Conservation (phyloP, 1,140 invertebrate species). For the Drosophila simulans region DNA sequence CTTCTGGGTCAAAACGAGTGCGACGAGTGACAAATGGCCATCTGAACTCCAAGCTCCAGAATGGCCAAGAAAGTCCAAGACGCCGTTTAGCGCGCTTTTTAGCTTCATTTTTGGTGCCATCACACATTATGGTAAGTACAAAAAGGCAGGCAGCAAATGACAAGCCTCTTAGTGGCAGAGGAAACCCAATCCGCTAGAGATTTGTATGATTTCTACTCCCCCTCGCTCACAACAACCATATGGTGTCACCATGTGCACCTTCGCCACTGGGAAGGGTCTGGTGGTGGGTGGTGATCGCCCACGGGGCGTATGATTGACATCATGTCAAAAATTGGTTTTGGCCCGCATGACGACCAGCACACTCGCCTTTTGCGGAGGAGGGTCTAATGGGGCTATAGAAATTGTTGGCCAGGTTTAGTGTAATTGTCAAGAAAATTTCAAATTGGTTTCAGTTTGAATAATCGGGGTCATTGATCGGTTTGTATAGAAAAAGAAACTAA, state of each 20-base stretch:
- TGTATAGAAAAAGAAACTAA: not conserved
- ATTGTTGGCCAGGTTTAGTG: conserved; percentile 23
- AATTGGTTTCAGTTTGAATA: not conserved
- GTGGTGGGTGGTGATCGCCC: conserved; percentile 50
- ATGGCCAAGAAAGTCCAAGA: conserved; percentile 9
- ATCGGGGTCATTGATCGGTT: not conserved
- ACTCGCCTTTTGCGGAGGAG: conserved; percentile 37
- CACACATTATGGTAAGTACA: not conserved
- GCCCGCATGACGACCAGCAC: conserved; percentile 30
- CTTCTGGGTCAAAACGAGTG: conserved; percentile 39
- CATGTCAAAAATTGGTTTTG: conserved; percentile 23
- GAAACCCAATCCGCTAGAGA: conserved; percentile 38
- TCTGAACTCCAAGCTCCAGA: conserved; percentile 42
- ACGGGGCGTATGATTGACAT: conserved; percentile 65
- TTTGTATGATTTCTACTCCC: conserved; percentile 57
- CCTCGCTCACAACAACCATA: not conserved
- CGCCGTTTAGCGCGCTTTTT: conserved; percentile 59
- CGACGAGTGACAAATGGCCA: conserved; percentile 40
- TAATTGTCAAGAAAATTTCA: conserved; percentile 18
- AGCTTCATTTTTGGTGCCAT: conserved; percentile 56
- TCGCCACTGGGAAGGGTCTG: not conserved
- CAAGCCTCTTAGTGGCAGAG: conserved; percentile 55
- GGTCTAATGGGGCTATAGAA: conserved; percentile 43
- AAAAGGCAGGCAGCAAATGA: conserved; percentile 72
- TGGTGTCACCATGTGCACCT: conserved; percentile 22